Conservation (phyloP, 2,113 vertebrate species). For the Macheiramphus alcinus region DNA sequence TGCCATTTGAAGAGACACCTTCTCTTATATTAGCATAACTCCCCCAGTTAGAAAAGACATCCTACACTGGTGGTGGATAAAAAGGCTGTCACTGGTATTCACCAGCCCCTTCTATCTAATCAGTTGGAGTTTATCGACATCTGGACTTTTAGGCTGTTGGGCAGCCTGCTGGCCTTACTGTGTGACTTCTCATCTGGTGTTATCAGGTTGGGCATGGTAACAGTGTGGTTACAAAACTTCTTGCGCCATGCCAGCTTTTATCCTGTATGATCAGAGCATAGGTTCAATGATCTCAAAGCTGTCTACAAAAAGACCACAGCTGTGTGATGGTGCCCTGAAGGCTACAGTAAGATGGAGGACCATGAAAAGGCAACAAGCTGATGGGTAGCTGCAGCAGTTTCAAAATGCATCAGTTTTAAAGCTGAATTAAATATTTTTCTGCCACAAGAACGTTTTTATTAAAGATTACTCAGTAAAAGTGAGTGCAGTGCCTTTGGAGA, state of each 20-base stretch:
- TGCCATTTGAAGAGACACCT: neutral
- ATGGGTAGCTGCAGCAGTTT: neutral
- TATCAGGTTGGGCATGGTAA: neutral
- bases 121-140: neutral
- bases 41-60: neutral
- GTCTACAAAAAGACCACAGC: neutral
- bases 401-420: neutral
- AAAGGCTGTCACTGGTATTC: neutral
- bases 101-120: neutral
- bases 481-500: neutral
- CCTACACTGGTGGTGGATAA: neutral
- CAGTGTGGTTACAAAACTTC: neutral
- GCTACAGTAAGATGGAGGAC: neutral
- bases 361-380: neutral
- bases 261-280: neutral
- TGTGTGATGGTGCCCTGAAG: neutral
- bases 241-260: neutral
- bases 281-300: neutral
- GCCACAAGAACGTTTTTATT: neutral
- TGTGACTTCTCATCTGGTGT: rapidly evolving
- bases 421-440: neutral
- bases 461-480: neutral
- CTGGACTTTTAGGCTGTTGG: neutral
- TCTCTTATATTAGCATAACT: neutral
- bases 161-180: rapidly evolving